A percentile compares a stretch with the other conserved stretches of the same genome.
Evolutionary conservation across 2,113 vertebrate genomes (phyloP).

Genomic region (Prunella himalayana): DNA sequence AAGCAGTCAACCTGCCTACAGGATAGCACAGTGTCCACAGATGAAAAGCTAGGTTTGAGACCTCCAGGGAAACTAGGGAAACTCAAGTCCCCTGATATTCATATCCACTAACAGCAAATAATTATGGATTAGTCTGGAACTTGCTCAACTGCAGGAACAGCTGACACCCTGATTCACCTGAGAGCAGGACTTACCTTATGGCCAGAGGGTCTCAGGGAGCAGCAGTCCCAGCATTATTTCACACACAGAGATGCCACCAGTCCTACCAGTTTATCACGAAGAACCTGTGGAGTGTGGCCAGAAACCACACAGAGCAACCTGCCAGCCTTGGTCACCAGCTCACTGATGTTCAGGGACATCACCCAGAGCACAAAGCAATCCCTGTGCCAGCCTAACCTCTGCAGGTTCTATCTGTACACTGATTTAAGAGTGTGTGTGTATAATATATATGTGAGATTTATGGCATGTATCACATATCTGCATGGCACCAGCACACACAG

Average conservation of each 20-base stretch:
- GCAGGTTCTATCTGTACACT: fast-evolving
- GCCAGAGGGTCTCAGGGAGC: neutral
- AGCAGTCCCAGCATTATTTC: neutral
- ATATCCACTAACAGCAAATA: neutral
- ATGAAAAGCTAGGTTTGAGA: neutral
- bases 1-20: neutral
- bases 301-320: fast-evolving
- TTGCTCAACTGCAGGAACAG: neutral
- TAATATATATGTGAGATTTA: fast-evolving
- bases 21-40: neutral
- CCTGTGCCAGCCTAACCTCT: neutral
- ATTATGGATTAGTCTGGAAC: neutral
- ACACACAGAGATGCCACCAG: fast-evolving
- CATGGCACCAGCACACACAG: neutral
- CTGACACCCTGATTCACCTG: neutral
- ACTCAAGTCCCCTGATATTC: neutral
- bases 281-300: fast-evolving
- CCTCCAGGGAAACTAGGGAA: neutral
- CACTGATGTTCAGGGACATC: neutral
- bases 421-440: too few species aligned
- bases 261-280: fast-evolving
- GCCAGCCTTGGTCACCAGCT: neutral
- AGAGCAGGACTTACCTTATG: neutral
- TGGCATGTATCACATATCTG: fast-evolving
- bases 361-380: neutral